Percentiles rank a stretch among this genome's conserved stretches.
phyloP scores from a whole-genome alignment of 1,140 invertebrate genomes.

The Drosophila kanapiae region DNA sequence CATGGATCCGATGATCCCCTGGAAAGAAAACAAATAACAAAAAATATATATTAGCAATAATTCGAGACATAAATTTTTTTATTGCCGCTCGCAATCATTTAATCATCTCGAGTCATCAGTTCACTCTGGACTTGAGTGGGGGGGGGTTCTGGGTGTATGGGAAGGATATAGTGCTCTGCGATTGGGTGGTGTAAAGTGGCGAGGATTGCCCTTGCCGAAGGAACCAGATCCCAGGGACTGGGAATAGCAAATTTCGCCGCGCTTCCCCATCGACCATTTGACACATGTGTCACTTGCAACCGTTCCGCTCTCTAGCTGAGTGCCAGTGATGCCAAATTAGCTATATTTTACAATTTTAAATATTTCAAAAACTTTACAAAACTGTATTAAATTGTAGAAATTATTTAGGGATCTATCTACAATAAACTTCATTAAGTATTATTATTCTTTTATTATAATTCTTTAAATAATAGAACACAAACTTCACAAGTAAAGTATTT shows the following conservation, averaged over 20 bases:
- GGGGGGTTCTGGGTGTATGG: not conserved
- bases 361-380: not conserved
- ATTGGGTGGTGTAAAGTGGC: conserved; percentile 8
- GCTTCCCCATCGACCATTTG: conserved; percentile 73
- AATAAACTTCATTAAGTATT: too few relatives aligned
- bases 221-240: conserved; percentile 5
- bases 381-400: rapidly evolving
- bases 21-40: conserved; percentile 18
- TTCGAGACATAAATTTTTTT: conserved; percentile 76
- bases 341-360: not conserved
- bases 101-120: conserved; percentile 82
- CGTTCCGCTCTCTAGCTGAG: conserved; percentile 54
- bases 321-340: conserved; percentile 16
- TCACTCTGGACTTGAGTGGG: conserved; percentile 6
- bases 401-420: not conserved
- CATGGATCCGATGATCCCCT: not conserved
- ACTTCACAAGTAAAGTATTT: not conserved
- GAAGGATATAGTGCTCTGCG: not conserved
- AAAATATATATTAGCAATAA: conserved; percentile 73
- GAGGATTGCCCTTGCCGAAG: not conserved
- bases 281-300: conserved; percentile 81
- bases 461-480: not conserved
- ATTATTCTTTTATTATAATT: too few relatives aligned
- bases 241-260: conserved; percentile 56
- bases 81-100: conserved; percentile 79